A percentile compares a stretch with the other conserved stretches of the same genome.
Conservation (phyloP, 2,797 vertebrate genomes). For the Rhyacichthys aspro region DNA sequence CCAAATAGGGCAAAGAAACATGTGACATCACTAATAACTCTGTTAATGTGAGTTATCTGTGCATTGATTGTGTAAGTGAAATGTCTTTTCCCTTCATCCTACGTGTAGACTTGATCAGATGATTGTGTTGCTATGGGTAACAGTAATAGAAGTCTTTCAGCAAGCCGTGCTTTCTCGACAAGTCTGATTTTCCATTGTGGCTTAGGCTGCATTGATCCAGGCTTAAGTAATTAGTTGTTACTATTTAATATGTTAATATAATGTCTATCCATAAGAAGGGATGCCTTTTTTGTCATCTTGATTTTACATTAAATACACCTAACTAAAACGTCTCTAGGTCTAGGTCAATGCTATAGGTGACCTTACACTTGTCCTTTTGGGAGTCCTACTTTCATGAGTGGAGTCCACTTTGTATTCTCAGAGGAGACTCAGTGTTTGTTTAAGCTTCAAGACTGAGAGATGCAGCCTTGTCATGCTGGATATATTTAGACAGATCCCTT, state of each 20-base stretch:
- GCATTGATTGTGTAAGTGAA: slow-evolving; percentile 6
- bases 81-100: slow-evolving; percentile 15
- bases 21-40: background rate
- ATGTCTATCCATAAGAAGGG: too few relatives aligned
- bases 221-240: too few relatives aligned
- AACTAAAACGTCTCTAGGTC: too few relatives aligned
- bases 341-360: background rate
- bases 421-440: slow-evolving; percentile 18
- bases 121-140: slow-evolving; percentile 47
- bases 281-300: too few relatives aligned
- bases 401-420: slow-evolving; percentile 20
- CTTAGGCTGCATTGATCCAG: slow-evolving; percentile 10
- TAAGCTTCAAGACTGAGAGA: slow-evolving; percentile 42
- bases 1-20: too few relatives aligned
- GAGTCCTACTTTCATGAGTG: slow-evolving; percentile 2
- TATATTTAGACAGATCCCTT: slow-evolving; percentile 62
- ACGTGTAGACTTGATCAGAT: slow-evolving; percentile 27
- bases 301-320: too few relatives aligned
- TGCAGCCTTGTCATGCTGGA: slow-evolving; percentile 54
- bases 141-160: slow-evolving; percentile 19
- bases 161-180: slow-evolving; percentile 8
- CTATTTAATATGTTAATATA: too few relatives aligned
- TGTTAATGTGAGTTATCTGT: background rate
- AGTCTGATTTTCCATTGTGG: background rate
- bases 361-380: slow-evolving; percentile 2